A percentile compares a stretch with the other conserved stretches of the same genome.
Conservation (phyloP, 1,140 invertebrate genomes). For the Drosophila mayri region DNA sequence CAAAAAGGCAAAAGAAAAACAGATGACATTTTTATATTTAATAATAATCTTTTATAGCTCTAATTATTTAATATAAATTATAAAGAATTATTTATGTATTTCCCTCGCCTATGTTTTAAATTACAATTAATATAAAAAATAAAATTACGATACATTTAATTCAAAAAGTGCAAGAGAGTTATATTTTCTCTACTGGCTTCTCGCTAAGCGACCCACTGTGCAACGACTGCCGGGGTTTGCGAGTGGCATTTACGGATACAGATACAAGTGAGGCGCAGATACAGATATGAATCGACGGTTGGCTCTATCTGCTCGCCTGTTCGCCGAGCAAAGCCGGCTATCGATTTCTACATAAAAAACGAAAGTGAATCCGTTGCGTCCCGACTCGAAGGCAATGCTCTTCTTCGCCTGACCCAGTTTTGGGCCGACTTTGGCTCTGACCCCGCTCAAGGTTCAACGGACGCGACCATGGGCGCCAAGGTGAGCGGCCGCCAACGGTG, state of each 20-base stretch:
- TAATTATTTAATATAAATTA: no score
- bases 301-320: constrained; percentile 57
- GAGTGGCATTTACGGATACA: constrained; percentile 21
- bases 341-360: constrained; percentile 83
- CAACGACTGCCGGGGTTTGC: background rate
- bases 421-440: constrained; percentile 35
- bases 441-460: constrained; percentile 61
- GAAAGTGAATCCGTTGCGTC: constrained; percentile 61
- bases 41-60: no score
- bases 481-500: constrained; percentile 60
- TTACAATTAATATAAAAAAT: no score
- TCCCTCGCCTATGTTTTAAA: no score
- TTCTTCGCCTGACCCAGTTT: constrained; percentile 61
- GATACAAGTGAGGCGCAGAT: constrained; percentile 23
- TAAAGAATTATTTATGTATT: no score
- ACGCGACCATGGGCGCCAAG: constrained; percentile 29
- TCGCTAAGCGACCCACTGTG: constrained; percentile 3
- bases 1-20: no score
- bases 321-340: constrained; percentile 75
- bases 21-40: no score
- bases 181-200: no score
- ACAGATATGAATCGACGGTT: constrained; percentile 31
- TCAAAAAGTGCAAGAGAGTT: no score
- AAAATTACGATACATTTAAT: no score
- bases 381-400: constrained; percentile 6